These are phyloP conservation scores for Petrocephalus sullivani DNA, from an alignment of 2,797 vertebrate genomes.

Conservation along the genomic window DNA sequence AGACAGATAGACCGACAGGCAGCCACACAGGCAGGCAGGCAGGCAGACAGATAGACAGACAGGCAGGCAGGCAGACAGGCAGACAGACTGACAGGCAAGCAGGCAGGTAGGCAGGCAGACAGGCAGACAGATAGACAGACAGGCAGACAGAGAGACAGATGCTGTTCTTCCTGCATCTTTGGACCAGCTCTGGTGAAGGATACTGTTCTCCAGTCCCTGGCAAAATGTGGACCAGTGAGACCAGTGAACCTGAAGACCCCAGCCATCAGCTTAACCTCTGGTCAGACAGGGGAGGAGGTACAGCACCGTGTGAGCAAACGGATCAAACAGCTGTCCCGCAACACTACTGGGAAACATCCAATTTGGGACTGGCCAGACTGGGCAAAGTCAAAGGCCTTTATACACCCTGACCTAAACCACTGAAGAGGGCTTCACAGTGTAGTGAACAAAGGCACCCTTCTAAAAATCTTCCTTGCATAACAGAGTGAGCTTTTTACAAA, in stretches of 20 bases:
- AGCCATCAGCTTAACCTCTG: not conserved
- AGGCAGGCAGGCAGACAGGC: not conserved
- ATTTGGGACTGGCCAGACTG: not conserved
- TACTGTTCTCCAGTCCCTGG: not conserved
- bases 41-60: not conserved
- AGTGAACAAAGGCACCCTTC: not conserved
- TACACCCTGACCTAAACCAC: not conserved
- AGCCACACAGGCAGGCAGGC: not conserved
- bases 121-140: not conserved
- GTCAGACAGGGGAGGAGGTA: not conserved
- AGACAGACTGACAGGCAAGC: not conserved
- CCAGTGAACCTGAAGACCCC: conserved; percentile 14
- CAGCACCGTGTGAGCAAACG: not conserved
- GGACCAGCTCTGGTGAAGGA: not conserved
- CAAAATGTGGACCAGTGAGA: not conserved
- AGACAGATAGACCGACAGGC: not conserved
- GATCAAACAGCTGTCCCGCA: not conserved
- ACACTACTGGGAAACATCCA: not conserved
- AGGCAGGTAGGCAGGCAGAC: not conserved
- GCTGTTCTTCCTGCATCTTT: not conserved
- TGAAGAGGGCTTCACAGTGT: not conserved
- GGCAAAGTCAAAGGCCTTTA: not conserved
- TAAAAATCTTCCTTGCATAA: not conserved
- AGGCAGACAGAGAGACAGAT: not conserved
- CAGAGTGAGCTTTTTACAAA: not conserved